Conservation (phyloP, 2,888 invertebrate genomes). For the Apoda limacodes region DNA sequence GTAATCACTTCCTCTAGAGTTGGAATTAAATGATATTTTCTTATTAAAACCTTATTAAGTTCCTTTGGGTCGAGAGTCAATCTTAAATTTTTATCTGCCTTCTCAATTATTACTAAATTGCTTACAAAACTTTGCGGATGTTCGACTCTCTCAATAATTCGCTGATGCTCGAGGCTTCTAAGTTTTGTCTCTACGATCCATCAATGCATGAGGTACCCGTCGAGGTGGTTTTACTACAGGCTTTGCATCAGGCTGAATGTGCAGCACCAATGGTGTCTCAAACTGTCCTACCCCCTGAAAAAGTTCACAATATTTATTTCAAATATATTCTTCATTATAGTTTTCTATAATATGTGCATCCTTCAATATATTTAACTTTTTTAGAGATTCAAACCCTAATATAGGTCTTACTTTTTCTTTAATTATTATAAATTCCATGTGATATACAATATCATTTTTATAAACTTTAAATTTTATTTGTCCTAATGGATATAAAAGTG, state of each 20-base stretch:
- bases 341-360: no score
- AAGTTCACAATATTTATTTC: conserved; percentile 3
- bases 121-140: conserved; percentile 15
- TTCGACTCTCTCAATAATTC: conserved; percentile 15
- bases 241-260: conserved; percentile 7
- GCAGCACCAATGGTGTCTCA: conserved; percentile 11
- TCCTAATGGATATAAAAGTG: conserved; percentile 1
- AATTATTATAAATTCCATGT: conserved; percentile 11
- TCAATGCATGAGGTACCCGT: conserved; percentile 13
- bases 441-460: not conserved
- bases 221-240: conserved; percentile 13
- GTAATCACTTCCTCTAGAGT: no score
- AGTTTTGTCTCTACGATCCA: no score
- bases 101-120: conserved; percentile 16
- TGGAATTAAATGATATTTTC: conserved; percentile 3
- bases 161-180: conserved; percentile 7
- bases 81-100: conserved; percentile 14
- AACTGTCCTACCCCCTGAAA: conserved; percentile 16
- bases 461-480: conserved; percentile 5
- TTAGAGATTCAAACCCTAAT: conserved; percentile 7
- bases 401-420: conserved; percentile 11
- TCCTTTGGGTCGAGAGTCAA: conserved; percentile 18
- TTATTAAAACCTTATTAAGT: conserved; percentile 14
- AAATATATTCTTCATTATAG: conserved; percentile 3
- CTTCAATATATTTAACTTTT: no score